Evolutionary conservation across 2,797 vertebrate species (phyloP).

Genomic region (Alcedo quadribrachys): DNA sequence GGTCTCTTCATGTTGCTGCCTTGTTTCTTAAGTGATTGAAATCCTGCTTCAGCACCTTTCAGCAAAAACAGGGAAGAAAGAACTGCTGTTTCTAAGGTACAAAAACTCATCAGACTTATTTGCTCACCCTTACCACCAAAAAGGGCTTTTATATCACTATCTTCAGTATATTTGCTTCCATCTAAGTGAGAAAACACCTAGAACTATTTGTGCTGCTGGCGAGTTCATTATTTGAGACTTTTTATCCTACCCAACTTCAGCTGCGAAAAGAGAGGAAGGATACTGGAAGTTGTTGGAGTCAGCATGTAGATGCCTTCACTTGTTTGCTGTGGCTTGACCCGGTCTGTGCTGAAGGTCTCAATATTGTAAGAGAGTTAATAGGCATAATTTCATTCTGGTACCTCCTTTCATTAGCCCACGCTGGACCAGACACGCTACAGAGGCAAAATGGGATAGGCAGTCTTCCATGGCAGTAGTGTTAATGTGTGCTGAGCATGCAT

Average conservation of each 20-base stretch:
- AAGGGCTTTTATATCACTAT: background rate
- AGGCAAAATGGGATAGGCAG: background rate
- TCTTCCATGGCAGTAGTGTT: slow-evolving; percentile 8
- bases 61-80: background rate
- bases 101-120: background rate
- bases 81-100: background rate
- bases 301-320: background rate
- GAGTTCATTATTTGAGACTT: background rate
- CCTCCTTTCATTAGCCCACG: background rate
- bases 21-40: background rate
- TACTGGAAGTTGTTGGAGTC: background rate
- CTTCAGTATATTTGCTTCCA: background rate
- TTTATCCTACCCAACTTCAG: background rate
- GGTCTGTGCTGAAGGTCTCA: background rate
- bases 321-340: background rate
- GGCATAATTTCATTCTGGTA: background rate
- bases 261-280: background rate
- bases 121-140: background rate
- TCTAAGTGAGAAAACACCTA: background rate
- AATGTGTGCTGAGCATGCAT: background rate
- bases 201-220: background rate
- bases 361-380: slow-evolving; percentile 14
- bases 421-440: background rate
- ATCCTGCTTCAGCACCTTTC: background rate
- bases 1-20: background rate